A percentile compares a stretch with the other conserved stretches of the same genome.
phyloP scores from a whole-genome alignment of 1,140 invertebrate species.

The Linepithema humile region DNA sequence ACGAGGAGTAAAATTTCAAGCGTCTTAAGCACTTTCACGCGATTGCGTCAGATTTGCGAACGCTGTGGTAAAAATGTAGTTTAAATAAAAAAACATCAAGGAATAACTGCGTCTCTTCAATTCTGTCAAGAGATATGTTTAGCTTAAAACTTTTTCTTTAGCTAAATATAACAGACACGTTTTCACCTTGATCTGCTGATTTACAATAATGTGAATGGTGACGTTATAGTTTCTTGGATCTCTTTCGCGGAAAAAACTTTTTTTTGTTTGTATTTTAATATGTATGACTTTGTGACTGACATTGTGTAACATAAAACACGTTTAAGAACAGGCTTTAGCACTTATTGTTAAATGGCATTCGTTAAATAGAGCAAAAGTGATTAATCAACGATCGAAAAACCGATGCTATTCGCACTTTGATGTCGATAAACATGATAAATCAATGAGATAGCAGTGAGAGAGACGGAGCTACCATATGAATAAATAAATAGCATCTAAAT shows the following conservation, averaged over 20 bases:
- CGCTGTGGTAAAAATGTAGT: background rate
- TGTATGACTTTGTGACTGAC: too few relatives aligned
- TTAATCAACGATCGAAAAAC: background rate
- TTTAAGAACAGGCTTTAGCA: background rate
- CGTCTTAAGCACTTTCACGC: conserved; percentile 50
- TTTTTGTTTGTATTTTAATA: too few relatives aligned
- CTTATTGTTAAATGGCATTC: background rate
- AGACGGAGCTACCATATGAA: too few relatives aligned
- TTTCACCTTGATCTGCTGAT: background rate
- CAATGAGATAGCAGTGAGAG: background rate
- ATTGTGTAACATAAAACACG: background rate
- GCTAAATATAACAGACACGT: conserved; percentile 39
- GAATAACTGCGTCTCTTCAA: background rate
- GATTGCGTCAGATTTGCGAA: background rate
- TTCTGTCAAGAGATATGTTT: background rate
- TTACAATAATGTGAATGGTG: conserved; percentile 16
- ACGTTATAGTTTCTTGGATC: background rate
- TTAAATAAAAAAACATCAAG: background rate
- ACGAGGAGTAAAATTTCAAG: conserved; percentile 38
- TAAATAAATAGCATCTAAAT: background rate
- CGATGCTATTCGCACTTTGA: background rate
- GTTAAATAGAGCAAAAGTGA: background rate
- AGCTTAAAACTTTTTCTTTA: too few relatives aligned
- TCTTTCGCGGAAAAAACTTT: background rate
- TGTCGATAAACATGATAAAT: background rate